Base-by-base conservation (phyloP, 2,113 vertebrate genomes). In the Malurus cyaneus region DNA sequence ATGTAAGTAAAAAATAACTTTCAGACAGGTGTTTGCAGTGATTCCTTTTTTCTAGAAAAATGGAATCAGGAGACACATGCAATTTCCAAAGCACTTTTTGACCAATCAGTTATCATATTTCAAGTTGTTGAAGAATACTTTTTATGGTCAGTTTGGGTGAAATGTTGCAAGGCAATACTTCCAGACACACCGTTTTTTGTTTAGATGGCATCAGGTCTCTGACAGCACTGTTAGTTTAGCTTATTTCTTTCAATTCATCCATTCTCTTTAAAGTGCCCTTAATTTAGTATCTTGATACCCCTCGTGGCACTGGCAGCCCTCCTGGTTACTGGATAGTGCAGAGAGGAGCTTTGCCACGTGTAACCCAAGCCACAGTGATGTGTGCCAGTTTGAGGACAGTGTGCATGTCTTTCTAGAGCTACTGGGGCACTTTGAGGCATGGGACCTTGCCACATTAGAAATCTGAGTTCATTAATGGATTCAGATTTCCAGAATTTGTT, bases 391-490 rank as follows among this genome's bases (percentile, higher is more conserved):
- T 96, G 85, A 77, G 88, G 93, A 94, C 89, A 81, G 53, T 64
- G 72, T 83, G 92, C 80, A 84, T 65, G 59, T 95, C 89, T 95
- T 71, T 91, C 93, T 94, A 94, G 97, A 97, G 71, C 89, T 90
- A 67, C 88, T 90, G 73, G 93, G 84, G 66, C 73, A 88, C 44
- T 96, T 92, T 89, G 91, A 84, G 91, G 32, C 86, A 61, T 62
- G 80, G 50, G 95, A 93, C 60, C 56, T 73, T 42, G 67, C 92
- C 92, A 79, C 67, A 11, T 80, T 89, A 90, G 88, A 95, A 96
- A 96, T 94, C 31, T 19, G 76, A 97, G 95, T 97, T 97, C 91
- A 97, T 97, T 94, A 98, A 98, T 97, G 97, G 96, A 96, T 92
- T 98, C 96, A 94, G 54, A 89, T 97, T 98, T 97, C 97, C 74